Evolutionary conservation across 2,888 invertebrate species (phyloP), one percentile per base, ranked within the genome.

Genomic region (Ernsta delagoae): DNA sequence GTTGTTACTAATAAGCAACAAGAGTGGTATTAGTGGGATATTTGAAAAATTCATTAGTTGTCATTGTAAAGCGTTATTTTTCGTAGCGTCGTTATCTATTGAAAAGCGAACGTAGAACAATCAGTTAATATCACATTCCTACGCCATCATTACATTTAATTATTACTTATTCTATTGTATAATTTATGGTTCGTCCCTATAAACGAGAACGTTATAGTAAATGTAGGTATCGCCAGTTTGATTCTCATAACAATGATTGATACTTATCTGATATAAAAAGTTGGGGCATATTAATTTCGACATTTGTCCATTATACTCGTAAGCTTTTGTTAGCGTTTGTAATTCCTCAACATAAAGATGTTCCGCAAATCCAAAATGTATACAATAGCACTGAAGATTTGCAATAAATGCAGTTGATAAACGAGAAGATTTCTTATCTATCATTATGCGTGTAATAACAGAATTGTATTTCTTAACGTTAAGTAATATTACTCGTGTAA

Each of bases 391-490:
- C 24, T 24, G 24, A 24, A 24, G 24, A 24, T 24, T 24, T 4
- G 43, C 11, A 56, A 57, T 11, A 36, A 65, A 45, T 36, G 57
- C 65, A 45, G 34, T 8, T 9, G 34, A 65, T n/a, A 16, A 8
- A 48, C 36, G n/a, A 34, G 31, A 57, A 45, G 57, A 57, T 57
- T 9, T 16, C 57, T 45, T 65, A 65, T 65, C 65, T 59, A 11
- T 57, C 11, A 57, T 48, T 48, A 48, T 34, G 36, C 12, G 11
- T 16, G 36, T 36, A 65, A 56, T 56, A 54, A 6, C 56, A 34
- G 12, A 54, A 54, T 31, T 50, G 6, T 59, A 43, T 64, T 56
- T 56, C 64, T 56, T 57, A 34, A 64, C 2, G 16, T 48, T 48
- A 48, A 12, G 48, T 16, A 48, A 48, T 48, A 16, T 48, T 12